Evolutionary conservation across 2,888 invertebrate species (phyloP), one percentile per base, ranked within the genome.

Genomic region (Ditula angustiorana): DNA sequence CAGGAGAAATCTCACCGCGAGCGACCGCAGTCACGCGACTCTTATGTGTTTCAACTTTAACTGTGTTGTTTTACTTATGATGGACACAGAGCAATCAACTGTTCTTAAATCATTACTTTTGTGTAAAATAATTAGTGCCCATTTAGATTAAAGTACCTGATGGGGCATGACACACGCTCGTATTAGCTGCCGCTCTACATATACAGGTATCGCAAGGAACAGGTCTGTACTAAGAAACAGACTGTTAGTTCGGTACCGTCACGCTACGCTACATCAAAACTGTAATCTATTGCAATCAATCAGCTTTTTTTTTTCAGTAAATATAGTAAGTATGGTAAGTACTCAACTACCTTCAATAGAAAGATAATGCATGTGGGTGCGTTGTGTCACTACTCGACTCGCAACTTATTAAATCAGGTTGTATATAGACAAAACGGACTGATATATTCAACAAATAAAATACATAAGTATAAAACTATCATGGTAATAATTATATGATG

Each of bases 1-100:
- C 73, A 71, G 71, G 83, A 84, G 85, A 90, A 87, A 88, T 88
- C 87, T 86, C 70, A 70, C 70, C 74, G 77, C 80, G 82, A 85
- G 82, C 79, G 79, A 80, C 77, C 73, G 70, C 74, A 80, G 88
- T 86, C 90, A 91, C 90, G 88, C 90, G 76, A 87, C 69, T 67
- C 68, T 74, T 67, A 69, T 69, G 73, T 77, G 75, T 67, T 5
- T 21, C 37, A 23, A 37, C 37, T 33, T 61, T 8, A 47, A 44
- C 24, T 57, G 50, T 49, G 56, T 41, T 41, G 28, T 21, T 50
- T 59, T 50, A 50, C 58, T 58, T 28, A 11, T 35, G 4, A 33
- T 33, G 16, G 23, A n/a, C 19, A 28, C 16, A 50, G n/a, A 37
- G 11, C 37, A 37, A 59, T 10, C 35, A 49, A n/a, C 16, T 23